Base-by-base conservation (phyloP, 2,888 invertebrate genomes). In the Orchestes rusci region DNA sequence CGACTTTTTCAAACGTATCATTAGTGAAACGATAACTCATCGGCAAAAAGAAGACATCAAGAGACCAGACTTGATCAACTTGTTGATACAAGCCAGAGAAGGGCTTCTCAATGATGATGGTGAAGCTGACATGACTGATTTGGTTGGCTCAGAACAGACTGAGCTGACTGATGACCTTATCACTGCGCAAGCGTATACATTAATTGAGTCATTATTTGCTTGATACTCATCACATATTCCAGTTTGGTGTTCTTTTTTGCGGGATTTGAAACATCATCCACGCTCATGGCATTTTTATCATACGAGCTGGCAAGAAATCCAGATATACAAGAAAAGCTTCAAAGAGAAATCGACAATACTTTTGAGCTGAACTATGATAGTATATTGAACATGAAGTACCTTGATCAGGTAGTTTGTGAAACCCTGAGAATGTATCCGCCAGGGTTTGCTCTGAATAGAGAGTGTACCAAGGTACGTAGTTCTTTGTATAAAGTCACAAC, bases 231-330 rank as follows among this genome's bases (percentile, higher is more conserved):
- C n/a, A n/a, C n/a, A n/a, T n/a, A n/a, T n/a, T n/a, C n/a, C n/a
- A n/a, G n/a, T n/a, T n/a, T n/a, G n/a, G n/a, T 73, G 1, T 74
- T 74, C 63, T 73, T 73, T 59, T 60, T 74, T 2, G 74, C 71
- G 16, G 75, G 74, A 2, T 74, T 71, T 49, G 73, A 74, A 35
- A 66, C 70, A 1, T 66, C 69, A 0, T 68, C 73, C 0, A 67
- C 68, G 42, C 55, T 68, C 3, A 64, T 73, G 57, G 68, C 68
- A 1, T 77, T 79, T 47, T 56, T 72, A 0, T 61, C 74, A 0
- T 70, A 77, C 31, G 79, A 80, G 59, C 56, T 81, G 17, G 76
- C 77, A 16, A 41, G 73, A 3, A 72, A 80, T 61, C 71, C 73
- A 15, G 76, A 79, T 0, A 61, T 76, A 0, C 80, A 80, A 59